phyloP scores from a whole-genome alignment of 1,140 invertebrate genomes.

The Polyergus mexicanus region DNA sequence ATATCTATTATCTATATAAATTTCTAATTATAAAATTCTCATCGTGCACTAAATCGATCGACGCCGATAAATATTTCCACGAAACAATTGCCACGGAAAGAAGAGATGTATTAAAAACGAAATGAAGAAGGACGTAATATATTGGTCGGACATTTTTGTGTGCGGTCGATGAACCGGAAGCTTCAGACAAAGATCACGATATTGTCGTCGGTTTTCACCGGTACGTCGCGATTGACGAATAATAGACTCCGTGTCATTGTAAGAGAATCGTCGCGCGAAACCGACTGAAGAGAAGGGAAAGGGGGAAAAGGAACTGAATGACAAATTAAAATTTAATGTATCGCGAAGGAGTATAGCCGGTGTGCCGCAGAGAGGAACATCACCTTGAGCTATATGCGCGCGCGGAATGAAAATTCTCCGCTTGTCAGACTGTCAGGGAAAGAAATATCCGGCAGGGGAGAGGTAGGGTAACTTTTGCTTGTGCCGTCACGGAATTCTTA shows the following conservation, averaged over 20 bases:
- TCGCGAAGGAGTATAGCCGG: slow-evolving; percentile 22
- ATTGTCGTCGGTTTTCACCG: background rate
- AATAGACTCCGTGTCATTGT: slow-evolving; percentile 3
- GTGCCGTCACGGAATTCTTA: slow-evolving; percentile 57
- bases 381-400: slow-evolving; percentile 11
- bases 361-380: slow-evolving; percentile 42
- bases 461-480: slow-evolving; percentile 3
- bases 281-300: background rate
- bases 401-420: slow-evolving; percentile 35
- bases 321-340: slow-evolving; percentile 63
- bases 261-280: slow-evolving; percentile 15
- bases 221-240: background rate
- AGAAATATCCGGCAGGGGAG: slow-evolving; percentile 36
- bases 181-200: background rate
- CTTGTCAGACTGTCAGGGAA: slow-evolving; percentile 33
- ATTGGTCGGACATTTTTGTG: background rate
- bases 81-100: background rate
- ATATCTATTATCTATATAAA: too few species aligned
- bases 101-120: background rate
- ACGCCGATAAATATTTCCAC: too few species aligned
- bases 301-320: background rate
- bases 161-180: background rate
- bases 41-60: too few species aligned
- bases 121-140: background rate
- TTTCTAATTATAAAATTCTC: too few species aligned